Conservation (phyloP, 2,113 vertebrate species). For the Bos indicus region DNA sequence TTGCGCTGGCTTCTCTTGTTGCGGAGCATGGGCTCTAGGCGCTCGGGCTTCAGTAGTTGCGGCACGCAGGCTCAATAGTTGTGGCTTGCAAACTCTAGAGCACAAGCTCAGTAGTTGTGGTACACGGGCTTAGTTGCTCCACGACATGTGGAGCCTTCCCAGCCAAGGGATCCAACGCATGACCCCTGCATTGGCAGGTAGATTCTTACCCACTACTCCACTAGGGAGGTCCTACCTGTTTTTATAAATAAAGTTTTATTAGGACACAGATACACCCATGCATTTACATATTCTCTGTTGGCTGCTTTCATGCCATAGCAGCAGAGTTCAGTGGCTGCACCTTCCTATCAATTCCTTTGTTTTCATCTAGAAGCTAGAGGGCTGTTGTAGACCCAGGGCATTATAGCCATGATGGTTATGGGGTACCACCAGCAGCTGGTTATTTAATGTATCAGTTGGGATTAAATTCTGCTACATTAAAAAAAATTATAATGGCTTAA, state of each 20-base stretch:
- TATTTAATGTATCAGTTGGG: background rate
- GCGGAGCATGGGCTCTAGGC: background rate
- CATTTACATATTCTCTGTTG: background rate
- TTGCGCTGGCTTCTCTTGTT: background rate
- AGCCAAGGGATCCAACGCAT: background rate
- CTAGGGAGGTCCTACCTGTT: background rate
- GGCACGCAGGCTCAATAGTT: rapidly evolving
- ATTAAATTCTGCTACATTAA: background rate
- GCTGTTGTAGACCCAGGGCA: background rate
- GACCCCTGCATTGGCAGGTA: background rate
- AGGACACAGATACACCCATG: background rate
- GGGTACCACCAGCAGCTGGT: background rate
- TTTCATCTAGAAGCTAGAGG: background rate
- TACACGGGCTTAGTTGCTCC: background rate
- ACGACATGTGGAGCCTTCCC: background rate
- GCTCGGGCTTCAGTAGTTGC: too few relatives aligned
- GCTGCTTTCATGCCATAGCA: background rate
- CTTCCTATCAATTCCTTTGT: background rate
- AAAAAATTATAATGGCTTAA: background rate
- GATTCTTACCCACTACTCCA: background rate
- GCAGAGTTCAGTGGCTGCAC: background rate
- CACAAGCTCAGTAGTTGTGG: background rate
- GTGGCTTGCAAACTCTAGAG: background rate
- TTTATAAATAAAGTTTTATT: constrained; percentile 50
- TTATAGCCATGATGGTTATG: background rate